These are phyloP conservation scores for Rhamnusium bicolor DNA, from an alignment of 2,888 invertebrate genomes.

Conservation along the genomic window DNA sequence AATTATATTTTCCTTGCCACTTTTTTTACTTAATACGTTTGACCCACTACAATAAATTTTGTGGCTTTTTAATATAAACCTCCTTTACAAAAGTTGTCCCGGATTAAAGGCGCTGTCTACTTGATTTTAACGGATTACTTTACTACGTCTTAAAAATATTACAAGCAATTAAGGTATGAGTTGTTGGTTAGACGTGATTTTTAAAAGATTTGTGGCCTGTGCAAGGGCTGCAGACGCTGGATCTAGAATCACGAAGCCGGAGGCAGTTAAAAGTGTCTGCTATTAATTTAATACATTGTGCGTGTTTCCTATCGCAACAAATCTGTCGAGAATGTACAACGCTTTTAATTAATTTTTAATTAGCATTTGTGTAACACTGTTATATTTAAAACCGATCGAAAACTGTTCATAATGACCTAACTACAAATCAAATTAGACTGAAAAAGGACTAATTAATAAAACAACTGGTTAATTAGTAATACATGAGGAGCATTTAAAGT, in stretches of 20 bases:
- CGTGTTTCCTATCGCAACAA: conserved; percentile 49
- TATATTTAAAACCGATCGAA: background rate
- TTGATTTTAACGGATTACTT: conserved; percentile 55
- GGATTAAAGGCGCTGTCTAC: conserved; percentile 47
- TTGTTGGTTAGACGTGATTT: conserved; percentile 52
- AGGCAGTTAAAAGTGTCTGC: conserved; percentile 20
- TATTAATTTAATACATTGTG: conserved; percentile 34
- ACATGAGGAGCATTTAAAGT: background rate
- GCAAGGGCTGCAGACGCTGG: background rate
- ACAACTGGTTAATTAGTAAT: background rate
- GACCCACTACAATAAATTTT: conserved; percentile 44
- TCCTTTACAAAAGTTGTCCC: conserved; percentile 35
- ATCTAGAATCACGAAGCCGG: conserved; percentile 6
- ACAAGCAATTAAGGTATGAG: conserved; percentile 55
- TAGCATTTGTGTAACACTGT: conserved; percentile 43
- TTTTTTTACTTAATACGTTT: conserved; percentile 21
- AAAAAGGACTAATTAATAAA: background rate
- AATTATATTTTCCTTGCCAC: background rate
- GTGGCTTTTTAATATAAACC: conserved; percentile 49
- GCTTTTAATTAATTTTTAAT: conserved; percentile 56
- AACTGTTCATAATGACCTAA: background rate
- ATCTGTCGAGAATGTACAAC: conserved; percentile 46
- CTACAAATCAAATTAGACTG: background rate
- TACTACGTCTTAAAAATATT: conserved; percentile 52
- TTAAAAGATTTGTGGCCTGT: conserved; percentile 50